phyloP scores from a whole-genome alignment of 2,888 invertebrate species.

The Flexamia atlantica region DNA sequence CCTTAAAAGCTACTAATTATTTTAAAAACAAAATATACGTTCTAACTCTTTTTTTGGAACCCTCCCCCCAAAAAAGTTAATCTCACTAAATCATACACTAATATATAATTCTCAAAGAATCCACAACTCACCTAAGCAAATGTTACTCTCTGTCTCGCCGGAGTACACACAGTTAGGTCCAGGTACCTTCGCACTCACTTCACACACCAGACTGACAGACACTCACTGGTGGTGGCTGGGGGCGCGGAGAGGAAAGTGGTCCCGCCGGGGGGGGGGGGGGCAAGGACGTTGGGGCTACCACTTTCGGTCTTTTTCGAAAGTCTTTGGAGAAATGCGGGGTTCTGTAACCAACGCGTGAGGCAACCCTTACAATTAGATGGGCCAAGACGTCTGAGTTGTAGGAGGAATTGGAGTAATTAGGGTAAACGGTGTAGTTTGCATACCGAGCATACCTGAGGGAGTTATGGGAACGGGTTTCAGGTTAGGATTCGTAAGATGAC shows the following conservation, averaged over 20 bases:
- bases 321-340: slow-evolving; percentile 31
- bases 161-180: slow-evolving; percentile 1
- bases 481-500: no score
- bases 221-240: background rate
- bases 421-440: background rate
- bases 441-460: background rate
- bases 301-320: slow-evolving; percentile 52
- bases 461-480: background rate
- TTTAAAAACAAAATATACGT: no score
- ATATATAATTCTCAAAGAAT: no score
- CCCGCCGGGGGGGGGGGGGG: slow-evolving; percentile 5
- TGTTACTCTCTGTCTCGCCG: background rate
- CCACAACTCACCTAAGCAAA: background rate
- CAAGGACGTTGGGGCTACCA: slow-evolving; percentile 20
- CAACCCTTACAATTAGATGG: slow-evolving; percentile 34
- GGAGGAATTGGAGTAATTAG: background rate
- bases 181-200: background rate
- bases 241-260: slow-evolving; percentile 34
- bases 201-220: background rate
- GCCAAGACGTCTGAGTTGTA: background rate
- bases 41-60: no score
- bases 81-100: no score
- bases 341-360: slow-evolving; percentile 32
- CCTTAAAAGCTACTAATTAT: no score
- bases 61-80: no score